Conservation (phyloP, 2,888 invertebrate genomes). For the Eupeodes luniger region DNA sequence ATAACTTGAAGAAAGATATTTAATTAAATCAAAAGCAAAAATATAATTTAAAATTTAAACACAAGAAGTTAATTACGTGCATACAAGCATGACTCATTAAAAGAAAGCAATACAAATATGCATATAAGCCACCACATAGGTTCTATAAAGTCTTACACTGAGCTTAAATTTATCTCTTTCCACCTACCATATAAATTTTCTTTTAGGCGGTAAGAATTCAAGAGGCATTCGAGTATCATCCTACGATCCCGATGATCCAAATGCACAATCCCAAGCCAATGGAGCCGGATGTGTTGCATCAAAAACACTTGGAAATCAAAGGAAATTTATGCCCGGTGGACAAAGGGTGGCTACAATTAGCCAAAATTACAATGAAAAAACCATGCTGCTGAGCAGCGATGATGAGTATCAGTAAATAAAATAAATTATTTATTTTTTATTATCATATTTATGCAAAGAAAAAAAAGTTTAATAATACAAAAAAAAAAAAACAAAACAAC, state of each 20-base stretch:
- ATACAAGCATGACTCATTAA: slow-evolving; percentile 11
- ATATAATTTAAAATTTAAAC: too few relatives aligned
- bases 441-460: slow-evolving; percentile 27
- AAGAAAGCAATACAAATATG: not conserved
- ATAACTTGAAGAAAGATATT: too few relatives aligned
- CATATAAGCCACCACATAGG: slow-evolving; percentile 4
- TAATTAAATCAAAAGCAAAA: too few relatives aligned
- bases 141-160: slow-evolving; percentile 29
- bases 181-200: slow-evolving; percentile 57
- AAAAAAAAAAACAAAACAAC: not conserved
- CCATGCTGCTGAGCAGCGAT: slow-evolving; percentile 97
- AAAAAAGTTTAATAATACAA: slow-evolving; percentile 25
- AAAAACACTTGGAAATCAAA: slow-evolving; percentile 83
- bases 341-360: slow-evolving; percentile 92
- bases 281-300: slow-evolving; percentile 83
- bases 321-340: slow-evolving; percentile 87
- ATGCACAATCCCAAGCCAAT: slow-evolving; percentile 80
- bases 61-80: too few relatives aligned
- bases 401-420: slow-evolving; percentile 92
- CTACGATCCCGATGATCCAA: slow-evolving; percentile 89
- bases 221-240: slow-evolving; percentile 88
- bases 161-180: slow-evolving; percentile 54
- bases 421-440: slow-evolving; percentile 12
- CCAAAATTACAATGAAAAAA: slow-evolving; percentile 97
- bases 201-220: slow-evolving; percentile 87